phyloP scores from a whole-genome alignment of 23 tunicate species.

The Trididemnum nubilum region DNA sequence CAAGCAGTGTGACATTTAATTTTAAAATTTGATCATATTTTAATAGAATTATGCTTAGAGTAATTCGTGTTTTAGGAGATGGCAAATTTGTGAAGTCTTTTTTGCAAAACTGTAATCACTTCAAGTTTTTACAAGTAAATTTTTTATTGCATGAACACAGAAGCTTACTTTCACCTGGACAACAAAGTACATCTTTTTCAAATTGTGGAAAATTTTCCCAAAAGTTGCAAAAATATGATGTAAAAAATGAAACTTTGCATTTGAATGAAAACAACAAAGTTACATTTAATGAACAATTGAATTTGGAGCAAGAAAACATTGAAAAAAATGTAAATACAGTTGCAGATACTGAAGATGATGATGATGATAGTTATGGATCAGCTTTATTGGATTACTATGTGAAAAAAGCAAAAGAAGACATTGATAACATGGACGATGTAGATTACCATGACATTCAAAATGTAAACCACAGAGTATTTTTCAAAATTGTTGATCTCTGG shows the following conservation, averaged over 20 bases:
- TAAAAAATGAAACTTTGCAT: background rate
- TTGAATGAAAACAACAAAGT: too few species aligned
- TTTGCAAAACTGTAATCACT: too few species aligned
- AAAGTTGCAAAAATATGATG: background rate
- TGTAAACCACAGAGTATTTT: slow-evolving; percentile 67
- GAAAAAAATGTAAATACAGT: background rate
- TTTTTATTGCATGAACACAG: too few species aligned
- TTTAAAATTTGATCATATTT: too few species aligned
- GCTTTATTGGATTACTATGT: slow-evolving; percentile 64
- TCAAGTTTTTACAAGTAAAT: too few species aligned
- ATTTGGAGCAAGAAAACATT: background rate
- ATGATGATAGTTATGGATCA: slow-evolving; percentile 41
- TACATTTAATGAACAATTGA: too few species aligned
- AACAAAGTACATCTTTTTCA: too few species aligned
- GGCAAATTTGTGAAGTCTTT: too few species aligned
- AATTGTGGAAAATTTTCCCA: background rate
- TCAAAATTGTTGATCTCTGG: slow-evolving; percentile 90
- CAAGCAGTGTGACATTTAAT: too few species aligned
- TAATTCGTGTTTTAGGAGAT: too few species aligned
- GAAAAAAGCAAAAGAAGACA: slow-evolving; percentile 62
- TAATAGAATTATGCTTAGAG: too few species aligned
- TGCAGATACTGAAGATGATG: background rate
- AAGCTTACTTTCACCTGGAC: too few species aligned
- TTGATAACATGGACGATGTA: slow-evolving; percentile 64
- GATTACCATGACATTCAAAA: slow-evolving; percentile 69